Conservation (phyloP, 2,888 invertebrate species). For the Troides oblongomaculatus region DNA sequence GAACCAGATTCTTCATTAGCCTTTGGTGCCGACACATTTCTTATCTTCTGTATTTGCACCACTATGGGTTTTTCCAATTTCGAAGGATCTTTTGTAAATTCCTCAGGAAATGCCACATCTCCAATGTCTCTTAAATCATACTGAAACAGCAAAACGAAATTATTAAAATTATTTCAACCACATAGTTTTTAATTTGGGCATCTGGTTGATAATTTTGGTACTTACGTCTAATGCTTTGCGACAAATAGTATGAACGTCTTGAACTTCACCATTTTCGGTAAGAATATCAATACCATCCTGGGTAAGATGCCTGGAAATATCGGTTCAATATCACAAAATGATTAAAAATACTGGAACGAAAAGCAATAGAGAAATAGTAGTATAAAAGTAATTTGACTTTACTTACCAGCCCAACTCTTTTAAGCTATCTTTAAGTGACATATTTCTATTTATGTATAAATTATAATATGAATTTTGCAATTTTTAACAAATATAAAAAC, state of each 20-base stretch:
- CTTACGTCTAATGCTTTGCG: conserved; percentile 86
- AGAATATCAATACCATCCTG: conserved; percentile 85
- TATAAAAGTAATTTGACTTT: conserved; percentile 25
- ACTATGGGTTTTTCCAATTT: conserved; percentile 82
- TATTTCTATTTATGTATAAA: conserved; percentile 65
- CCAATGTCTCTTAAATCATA: conserved; percentile 90
- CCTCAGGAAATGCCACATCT: conserved; percentile 85
- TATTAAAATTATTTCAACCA: conserved; percentile 1
- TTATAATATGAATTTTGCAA: conserved; percentile 60
- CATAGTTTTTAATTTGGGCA: conserved; percentile 23
- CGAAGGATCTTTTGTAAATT: conserved; percentile 80
- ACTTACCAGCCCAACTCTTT: conserved; percentile 84
- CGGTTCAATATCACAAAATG: conserved; percentile 39
- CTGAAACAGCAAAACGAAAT: conserved; percentile 64
- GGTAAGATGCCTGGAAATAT: conserved; percentile 84
- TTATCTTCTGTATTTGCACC: conserved; percentile 92
- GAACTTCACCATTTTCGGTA: conserved; percentile 82
- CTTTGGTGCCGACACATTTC: conserved; percentile 94
- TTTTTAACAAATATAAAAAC: conserved; percentile 54
- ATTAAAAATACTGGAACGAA: conserved; percentile 31
- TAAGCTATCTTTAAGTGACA: conserved; percentile 82
- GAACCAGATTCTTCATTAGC: conserved; percentile 90
- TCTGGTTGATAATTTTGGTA: conserved; percentile 38
- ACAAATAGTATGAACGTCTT: conserved; percentile 82
- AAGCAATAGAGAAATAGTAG: conserved; percentile 23